Percentiles rank a stretch among this genome's conserved stretches.
phyloP scores from a whole-genome alignment of 2,797 vertebrate species.

The Vipera latastei region DNA sequence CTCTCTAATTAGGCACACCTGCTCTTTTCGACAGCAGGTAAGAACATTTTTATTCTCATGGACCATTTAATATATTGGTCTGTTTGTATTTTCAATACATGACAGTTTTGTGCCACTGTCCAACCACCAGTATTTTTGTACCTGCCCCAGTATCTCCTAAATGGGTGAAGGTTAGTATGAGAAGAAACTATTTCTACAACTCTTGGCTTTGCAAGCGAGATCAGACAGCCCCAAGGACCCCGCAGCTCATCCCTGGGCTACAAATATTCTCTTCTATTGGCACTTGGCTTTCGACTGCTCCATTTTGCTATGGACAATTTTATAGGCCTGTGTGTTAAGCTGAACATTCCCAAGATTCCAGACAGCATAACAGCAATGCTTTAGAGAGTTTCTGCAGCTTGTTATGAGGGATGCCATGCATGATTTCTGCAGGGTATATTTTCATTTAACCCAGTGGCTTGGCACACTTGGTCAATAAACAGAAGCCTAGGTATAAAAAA shows the following conservation, averaged over 20 bases:
- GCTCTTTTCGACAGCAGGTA: background rate
- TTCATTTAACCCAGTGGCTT: slow-evolving; percentile 95
- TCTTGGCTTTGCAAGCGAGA: background rate
- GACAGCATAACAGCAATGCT: slow-evolving; percentile 87
- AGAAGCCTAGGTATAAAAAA: slow-evolving; percentile 88
- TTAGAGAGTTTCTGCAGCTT: slow-evolving; percentile 89
- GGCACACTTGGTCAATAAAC: slow-evolving; percentile 86
- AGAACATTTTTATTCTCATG: background rate
- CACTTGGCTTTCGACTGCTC: slow-evolving; percentile 34
- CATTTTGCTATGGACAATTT: slow-evolving; percentile 67
- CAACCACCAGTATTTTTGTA: slow-evolving; percentile 37
- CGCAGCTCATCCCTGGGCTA: background rate
- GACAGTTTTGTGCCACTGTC: slow-evolving; percentile 18
- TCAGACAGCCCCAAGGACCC: background rate
- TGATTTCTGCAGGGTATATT: slow-evolving; percentile 89
- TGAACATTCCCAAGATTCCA: slow-evolving; percentile 92
- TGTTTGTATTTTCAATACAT: background rate
- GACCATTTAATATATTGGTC: background rate
- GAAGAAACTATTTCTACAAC: slow-evolving; percentile 32
- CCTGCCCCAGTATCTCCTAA: slow-evolving; percentile 36
- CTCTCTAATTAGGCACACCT: background rate
- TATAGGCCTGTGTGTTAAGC: slow-evolving; percentile 73
- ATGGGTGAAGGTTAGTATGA: slow-evolving; percentile 48
- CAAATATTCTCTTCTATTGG: background rate
- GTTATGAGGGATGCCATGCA: slow-evolving; percentile 88